Base-by-base conservation (phyloP, 2,888 invertebrate species). In the Agelastica alni region DNA sequence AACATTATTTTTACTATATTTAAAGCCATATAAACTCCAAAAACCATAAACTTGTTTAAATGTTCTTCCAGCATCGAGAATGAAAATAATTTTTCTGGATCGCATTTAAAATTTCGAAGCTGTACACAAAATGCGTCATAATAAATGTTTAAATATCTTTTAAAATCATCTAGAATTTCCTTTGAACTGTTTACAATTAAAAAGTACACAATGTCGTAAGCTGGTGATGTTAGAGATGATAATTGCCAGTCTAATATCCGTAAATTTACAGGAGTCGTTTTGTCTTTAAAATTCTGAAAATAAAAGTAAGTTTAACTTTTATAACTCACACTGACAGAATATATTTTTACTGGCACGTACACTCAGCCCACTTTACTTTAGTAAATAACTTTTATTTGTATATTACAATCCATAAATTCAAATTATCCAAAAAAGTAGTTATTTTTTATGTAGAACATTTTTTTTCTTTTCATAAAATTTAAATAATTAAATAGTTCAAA, bases 181-280 rank as follows among this genome's bases (percentile, higher is more conserved):
- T 65, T 55, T 1, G 51, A 56, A 42, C 59, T 57, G 41, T 59
- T 59, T 4, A 58, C 53, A 31, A 59, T 63, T 14, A 70, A 58
- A 45, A 67, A 68, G 20, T 65, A 68, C 3, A 58, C 44, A 1
- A 69, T 6, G 51, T 70, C 70, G 9, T 55, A 17, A 6, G 65
- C 58, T 4, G 65, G 68, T 9, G 52, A 16, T 18, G 46, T 56
- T 7, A 61, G 4, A 18, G 28, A 41, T 9, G 62, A 53, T 17
- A 63, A 26, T 58, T 70, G 70, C 61, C 65, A 70, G 20, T 69
- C 69, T n/a, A 68, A 42, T 7, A 69, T 41, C 22, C 56, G 51
- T 1, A 65, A 39, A 5, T 61, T 54, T 10, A 58, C 59, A 9
- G 67, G 68, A 5, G 53, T 56, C n/a, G 48, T 41, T 1, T 59